Base-by-base conservation (phyloP, 2,888 invertebrate species). In the Zaprionus bogoriensis region DNA sequence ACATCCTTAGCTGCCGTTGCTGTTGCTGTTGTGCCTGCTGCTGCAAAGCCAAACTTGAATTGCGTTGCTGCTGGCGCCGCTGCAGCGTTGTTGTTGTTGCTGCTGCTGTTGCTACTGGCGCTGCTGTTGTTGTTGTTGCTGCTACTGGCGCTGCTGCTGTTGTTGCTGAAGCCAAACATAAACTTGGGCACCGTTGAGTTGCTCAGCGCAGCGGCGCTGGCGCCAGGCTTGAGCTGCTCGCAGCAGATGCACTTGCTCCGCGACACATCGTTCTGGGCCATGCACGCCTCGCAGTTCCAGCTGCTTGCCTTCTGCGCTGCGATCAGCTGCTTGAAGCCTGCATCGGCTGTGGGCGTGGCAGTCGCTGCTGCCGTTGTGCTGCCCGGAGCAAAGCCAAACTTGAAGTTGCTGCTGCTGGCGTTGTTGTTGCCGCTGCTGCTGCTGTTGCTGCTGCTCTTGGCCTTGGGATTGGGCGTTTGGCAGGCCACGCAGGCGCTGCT, bases 241-340 rank as follows among this genome's bases (percentile, higher is more conserved):
- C 94, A 94, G 74, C 94, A 93, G 48, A 91, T 90, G 87, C 94
- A 94, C 66, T 91, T 92, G 4, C 67, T 79, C 19, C 89, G 90
- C 14, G 89, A 89, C 3, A 87, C 81, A 44, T 91, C 90, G 83
- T 94, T 95, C 54, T 91, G 91, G 0, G 94, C 91, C 92, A 93
- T 92, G 84, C 94, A 95, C 14, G 92, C 92, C 10, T 90, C 89
- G 85, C 95, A 94, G 62, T 93, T 92, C 94, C 94, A 94, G 54
- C 91, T 90, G n/a, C 76, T 73, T 0, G 75, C 64, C 55, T 87
- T 88, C 58, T 91, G 91, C 20, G 87, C 75, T 2, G 84, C 88
- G 23, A 87, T 89, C 45, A 91, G 55, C 2, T 85, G 71, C 71
- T 90, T 86, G 30, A 92, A 91, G 22, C 90, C 91, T 22, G 87